phyloP scores from a whole-genome alignment of 2,888 invertebrate genomes.

The Cepaea hortensis region DNA sequence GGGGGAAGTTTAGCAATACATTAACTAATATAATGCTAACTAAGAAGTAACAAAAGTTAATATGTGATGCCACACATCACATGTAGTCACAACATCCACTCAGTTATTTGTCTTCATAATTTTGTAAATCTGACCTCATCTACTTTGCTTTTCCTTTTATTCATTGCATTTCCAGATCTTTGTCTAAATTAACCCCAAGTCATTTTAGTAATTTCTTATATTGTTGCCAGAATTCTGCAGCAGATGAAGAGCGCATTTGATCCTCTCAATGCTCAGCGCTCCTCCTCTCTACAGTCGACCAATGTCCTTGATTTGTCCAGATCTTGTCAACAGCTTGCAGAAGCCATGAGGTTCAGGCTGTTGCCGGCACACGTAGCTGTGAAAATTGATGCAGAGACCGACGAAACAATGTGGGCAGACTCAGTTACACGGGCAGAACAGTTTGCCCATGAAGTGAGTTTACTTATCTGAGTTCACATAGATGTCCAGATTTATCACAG shows the following conservation, averaged over 20 bases:
- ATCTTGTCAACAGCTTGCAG: constrained; percentile 81
- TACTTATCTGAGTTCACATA: no score
- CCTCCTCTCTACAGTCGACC: constrained; percentile 59
- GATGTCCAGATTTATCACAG: background rate
- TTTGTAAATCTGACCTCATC: no score
- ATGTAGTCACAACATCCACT: no score
- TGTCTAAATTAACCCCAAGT: background rate
- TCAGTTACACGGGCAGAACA: constrained; percentile 70
- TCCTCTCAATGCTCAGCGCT: constrained; percentile 72
- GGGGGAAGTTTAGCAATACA: no score
- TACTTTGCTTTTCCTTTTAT: no score
- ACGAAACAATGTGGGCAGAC: constrained; percentile 58
- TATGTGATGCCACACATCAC: no score
- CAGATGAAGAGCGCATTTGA: constrained; percentile 79
- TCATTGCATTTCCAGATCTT: no score
- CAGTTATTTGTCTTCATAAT: no score
- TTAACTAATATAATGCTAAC: no score
- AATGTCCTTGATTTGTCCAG: constrained; percentile 82
- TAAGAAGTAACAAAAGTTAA: no score
- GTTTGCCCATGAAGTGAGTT: constrained; percentile 68
- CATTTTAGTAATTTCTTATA: background rate
- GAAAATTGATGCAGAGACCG: constrained; percentile 56
- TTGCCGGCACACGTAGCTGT: constrained; percentile 73
- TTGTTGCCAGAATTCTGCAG: constrained; percentile 76
- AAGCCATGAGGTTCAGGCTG: constrained; percentile 79